A percentile compares a stretch with the other conserved stretches of the same genome.
Evolutionary conservation across 2,113 vertebrate genomes (phyloP).

Genomic region (Perccottus glenii): DNA sequence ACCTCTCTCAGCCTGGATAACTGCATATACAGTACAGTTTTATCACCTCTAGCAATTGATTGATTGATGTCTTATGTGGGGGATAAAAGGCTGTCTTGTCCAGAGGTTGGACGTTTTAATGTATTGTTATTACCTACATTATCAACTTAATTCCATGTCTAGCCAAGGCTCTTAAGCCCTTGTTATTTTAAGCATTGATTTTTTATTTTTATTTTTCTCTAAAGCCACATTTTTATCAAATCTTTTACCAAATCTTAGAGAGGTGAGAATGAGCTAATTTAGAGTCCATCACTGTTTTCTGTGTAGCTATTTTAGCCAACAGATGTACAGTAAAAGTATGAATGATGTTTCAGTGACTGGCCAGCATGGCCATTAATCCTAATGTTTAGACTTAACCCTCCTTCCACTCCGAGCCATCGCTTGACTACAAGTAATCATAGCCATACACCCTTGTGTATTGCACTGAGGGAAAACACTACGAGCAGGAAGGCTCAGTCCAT

Average conservation of each 20-base stretch:
- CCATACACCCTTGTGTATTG: slow-evolving; percentile 47
- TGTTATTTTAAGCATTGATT: slow-evolving; percentile 50
- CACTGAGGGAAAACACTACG: slow-evolving; percentile 59
- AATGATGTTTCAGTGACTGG: slow-evolving; percentile 62
- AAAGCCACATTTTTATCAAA: slow-evolving; percentile 17
- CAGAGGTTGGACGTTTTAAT: slow-evolving; percentile 51
- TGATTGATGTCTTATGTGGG: neutral
- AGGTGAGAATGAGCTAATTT: neutral
- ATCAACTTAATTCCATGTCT: slow-evolving; percentile 42
- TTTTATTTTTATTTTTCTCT: slow-evolving; percentile 4
- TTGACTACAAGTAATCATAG: slow-evolving; percentile 71
- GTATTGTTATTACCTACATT: slow-evolving; percentile 33
- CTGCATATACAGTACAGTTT: slow-evolving; percentile 23
- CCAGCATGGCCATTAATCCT: slow-evolving; percentile 70
- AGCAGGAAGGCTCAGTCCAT: slow-evolving; percentile 59
- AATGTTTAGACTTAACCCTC: slow-evolving; percentile 62
- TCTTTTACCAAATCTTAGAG: slow-evolving; percentile 8
- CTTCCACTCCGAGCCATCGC: slow-evolving; percentile 54
- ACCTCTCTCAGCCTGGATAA: slow-evolving; percentile 4
- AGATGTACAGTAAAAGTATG: slow-evolving; percentile 49
- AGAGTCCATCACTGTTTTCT: slow-evolving; percentile 18
- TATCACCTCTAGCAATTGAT: slow-evolving; percentile 49
- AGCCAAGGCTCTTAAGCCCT: slow-evolving; percentile 9
- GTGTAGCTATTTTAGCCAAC: slow-evolving; percentile 27
- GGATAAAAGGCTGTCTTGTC: slow-evolving; percentile 13